These are phyloP conservation scores for Prunella strophiata DNA, from an alignment of 2,797 vertebrate genomes.

Conservation along the genomic window DNA sequence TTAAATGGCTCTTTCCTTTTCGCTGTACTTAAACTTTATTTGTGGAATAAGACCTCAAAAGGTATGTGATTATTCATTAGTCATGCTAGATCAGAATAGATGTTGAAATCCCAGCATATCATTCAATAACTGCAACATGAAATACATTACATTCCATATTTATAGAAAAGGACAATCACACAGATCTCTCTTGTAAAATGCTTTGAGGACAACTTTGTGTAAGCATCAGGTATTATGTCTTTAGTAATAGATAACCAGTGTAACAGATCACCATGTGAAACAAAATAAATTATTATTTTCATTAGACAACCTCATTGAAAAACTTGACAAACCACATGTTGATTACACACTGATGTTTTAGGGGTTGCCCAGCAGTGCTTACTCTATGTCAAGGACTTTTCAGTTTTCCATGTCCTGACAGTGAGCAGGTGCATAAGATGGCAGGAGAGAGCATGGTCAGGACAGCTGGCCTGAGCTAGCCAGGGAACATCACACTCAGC, in stretches of 20 bases:
- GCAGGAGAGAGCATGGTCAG: background rate
- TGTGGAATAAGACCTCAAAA: background rate
- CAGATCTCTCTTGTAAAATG: background rate
- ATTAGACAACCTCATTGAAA: background rate
- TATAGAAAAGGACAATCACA: background rate
- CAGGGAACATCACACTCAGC: background rate
- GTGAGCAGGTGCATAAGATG: background rate
- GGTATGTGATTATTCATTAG: background rate
- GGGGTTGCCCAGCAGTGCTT: background rate
- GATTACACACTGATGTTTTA: rapidly evolving
- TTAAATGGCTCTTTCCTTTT: background rate
- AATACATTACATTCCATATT: background rate
- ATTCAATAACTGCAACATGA: background rate
- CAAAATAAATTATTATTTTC: background rate
- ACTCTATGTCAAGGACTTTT: background rate
- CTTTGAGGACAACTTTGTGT: background rate
- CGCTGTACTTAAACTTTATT: background rate
- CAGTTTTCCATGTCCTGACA: background rate
- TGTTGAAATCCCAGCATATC: background rate
- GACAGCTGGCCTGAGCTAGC: background rate
- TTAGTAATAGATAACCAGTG: background rate
- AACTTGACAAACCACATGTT: background rate
- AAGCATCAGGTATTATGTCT: background rate
- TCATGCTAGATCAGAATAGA: background rate
- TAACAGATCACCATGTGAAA: background rate